Base-by-base conservation (phyloP, 2,797 vertebrate species). In the Enteromius anoplus region DNA sequence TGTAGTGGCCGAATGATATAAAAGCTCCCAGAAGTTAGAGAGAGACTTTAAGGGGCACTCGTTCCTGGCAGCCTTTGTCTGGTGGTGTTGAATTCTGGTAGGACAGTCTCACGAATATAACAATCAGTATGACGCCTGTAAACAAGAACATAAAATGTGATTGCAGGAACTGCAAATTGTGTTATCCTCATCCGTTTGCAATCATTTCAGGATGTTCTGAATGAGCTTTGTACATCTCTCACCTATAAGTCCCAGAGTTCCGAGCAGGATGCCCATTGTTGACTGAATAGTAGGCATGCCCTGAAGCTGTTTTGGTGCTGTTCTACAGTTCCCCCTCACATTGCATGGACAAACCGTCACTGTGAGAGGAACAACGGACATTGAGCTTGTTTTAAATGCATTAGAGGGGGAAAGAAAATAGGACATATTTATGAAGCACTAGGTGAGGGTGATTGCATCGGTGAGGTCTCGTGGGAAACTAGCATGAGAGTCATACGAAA, bases 281-380 rank as follows among this genome's bases (percentile, higher is more conserved):
- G 95, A 95, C 91, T 95, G 92, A 82, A 95, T 92, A 1, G 95
- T 95, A 69, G 96, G 95, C 93, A 96, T 97, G 53, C 94, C 95
- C 83, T 93, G 87, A 90, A 95, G 89, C 87, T 89, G 95, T 86
- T 94, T 94, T 75, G 94, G 93, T 65, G 95, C 92, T 71, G 91
- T 94, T 91, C 94, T 93, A 88, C 95, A 95, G 88, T 95, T 93
- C 1, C 95, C 93, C 81, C 95, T 93, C 86, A 93, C 73, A 6
- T 94, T 95, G 91, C 96, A 96, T 49, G 93, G 93, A 85, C 94
- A 96, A 85, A 97, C 94, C 0, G 93, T 94, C 86, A 95, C 95
- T 97, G 78, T 7, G 69, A 81, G 17, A 26, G 17, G 79, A 2
- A 71, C 58, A 64, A 71, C 64, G 4, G 76, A 23, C 11, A 45